Evolutionary conservation across 2,797 vertebrate species (phyloP), one percentile per base, ranked within the genome.

Genomic region (Sternarchorhynchus goeldii): DNA sequence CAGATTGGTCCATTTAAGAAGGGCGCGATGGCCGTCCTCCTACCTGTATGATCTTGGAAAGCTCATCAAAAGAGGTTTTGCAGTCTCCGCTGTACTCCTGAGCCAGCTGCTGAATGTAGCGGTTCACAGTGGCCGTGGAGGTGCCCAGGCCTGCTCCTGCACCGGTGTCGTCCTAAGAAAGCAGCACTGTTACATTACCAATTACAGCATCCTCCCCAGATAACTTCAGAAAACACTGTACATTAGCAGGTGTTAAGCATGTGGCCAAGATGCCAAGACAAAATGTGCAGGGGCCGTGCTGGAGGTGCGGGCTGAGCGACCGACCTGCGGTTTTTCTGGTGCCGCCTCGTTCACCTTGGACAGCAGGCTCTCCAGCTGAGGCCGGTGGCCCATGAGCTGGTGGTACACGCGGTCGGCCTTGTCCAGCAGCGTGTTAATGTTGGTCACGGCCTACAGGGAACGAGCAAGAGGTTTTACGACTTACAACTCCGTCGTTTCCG

Each of bases 21-120:
- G 31, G 18, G 0, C 31, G 1, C 29, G 29, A 34, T 0, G 0
- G 3, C 7, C 18, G 12, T 69, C 25, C 18, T 65, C 69, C 17
- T 85, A 99, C 98, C 96, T 99, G 98, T 83, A 99, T 99, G 81
- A 99, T 99, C 90, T 99, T 99, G 73, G 98, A 99, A 50, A 99
- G 96, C 31, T 99, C 98, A 36, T 99, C 98, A 0, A 99, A 99
- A 32, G 97, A 99, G 20, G 95, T 97, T 91, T 97, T 99, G 92
- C 98, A 99, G 86, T 99, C 98, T 18, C 97, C 98, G 0, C 97
- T 98, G 83, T 99, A 99, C 76, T 98, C 97, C 89, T 99, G 98
- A 3, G 98, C 97, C 86, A 99, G 86, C 88, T 99, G 97, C 71
- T 99, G 94, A 86, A 99, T 99, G 86, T 99, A 98, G 50, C 97